Evolutionary conservation across 1,140 invertebrate genomes (phyloP).

Genomic region (Palaemon carinicauda): DNA sequence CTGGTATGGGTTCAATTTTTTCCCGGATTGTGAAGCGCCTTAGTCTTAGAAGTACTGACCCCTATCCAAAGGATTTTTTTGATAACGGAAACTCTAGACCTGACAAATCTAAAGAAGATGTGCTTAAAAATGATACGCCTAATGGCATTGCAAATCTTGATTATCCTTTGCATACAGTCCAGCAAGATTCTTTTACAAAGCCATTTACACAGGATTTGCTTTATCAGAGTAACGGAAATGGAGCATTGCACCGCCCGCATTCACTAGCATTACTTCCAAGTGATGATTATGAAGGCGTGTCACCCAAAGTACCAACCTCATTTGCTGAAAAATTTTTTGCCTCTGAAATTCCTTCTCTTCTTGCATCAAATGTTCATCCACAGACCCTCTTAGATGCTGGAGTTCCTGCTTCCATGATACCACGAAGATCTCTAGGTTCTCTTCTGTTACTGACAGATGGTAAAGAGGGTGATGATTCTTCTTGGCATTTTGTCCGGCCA

Average conservation of each 20-base stretch:
- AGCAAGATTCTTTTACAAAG: not conserved
- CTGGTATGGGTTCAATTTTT: slow-evolving; percentile 21
- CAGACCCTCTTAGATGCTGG: slow-evolving; percentile 28
- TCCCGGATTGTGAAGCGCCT: slow-evolving; percentile 21
- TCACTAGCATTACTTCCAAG: slow-evolving; percentile 15
- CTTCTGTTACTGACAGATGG: slow-evolving; percentile 17
- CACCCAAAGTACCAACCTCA: not conserved
- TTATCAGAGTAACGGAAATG: slow-evolving; percentile 10
- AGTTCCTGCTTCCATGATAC: slow-evolving; percentile 31
- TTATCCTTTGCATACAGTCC: not conserved
- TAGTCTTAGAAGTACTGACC: not conserved
- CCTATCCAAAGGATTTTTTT: not conserved
- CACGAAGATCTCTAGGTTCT: slow-evolving; percentile 38
- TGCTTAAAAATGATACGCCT: not conserved
- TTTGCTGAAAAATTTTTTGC: not conserved
- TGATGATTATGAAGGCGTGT: not conserved
- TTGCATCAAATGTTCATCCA: not conserved
- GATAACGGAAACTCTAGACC: not conserved
- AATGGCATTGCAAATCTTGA: not conserved
- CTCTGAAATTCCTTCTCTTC: slow-evolving; percentile 19
- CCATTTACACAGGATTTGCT: not conserved
- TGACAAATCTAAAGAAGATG: not conserved
- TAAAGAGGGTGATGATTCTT: slow-evolving; percentile 61
- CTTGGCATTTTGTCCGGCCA: slow-evolving; percentile 60
- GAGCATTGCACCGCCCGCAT: not conserved